These are phyloP conservation scores for Echeneis naucrates DNA, from an alignment of 2,797 vertebrate species.

Conservation along the genomic window DNA sequence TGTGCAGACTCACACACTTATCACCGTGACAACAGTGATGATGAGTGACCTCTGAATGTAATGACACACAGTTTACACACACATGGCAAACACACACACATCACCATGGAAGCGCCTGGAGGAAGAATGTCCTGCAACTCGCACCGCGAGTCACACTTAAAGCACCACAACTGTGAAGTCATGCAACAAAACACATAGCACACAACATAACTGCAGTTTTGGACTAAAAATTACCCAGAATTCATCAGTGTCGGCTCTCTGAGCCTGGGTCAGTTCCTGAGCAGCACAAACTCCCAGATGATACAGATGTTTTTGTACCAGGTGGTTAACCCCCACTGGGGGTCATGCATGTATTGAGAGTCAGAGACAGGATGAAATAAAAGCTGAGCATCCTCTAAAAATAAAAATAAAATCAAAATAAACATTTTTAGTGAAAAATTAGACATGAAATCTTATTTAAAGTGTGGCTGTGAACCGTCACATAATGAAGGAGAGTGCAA, in stretches of 20 bases:
- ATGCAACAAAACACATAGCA: not conserved
- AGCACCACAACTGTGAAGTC: constrained; percentile 1
- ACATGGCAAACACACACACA: constrained; percentile 56
- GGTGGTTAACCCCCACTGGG: no score
- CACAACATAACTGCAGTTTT: not conserved
- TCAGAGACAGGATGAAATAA: no score
- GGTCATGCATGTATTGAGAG: no score
- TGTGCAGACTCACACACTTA: constrained; percentile 52
- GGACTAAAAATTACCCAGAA: not conserved
- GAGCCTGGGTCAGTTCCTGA: not conserved
- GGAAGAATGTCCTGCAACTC: constrained; percentile 51
- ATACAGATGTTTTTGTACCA: no score
- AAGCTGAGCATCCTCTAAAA: no score
- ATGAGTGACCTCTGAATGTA: constrained; percentile 48
- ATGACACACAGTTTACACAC: constrained; percentile 61
- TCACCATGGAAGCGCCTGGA: constrained; percentile 48
- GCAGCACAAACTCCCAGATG: no score
- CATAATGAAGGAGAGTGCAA: constrained; percentile 42
- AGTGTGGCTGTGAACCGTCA: no score
- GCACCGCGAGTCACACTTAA: constrained; percentile 21
- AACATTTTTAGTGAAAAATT: no score
- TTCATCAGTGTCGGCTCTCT: not conserved
- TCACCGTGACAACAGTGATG: constrained; percentile 49
- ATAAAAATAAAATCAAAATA: no score
- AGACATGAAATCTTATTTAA: no score